Evolutionary conservation across 1,140 invertebrate species (phyloP).

Genomic region (Maniola jurtina): DNA sequence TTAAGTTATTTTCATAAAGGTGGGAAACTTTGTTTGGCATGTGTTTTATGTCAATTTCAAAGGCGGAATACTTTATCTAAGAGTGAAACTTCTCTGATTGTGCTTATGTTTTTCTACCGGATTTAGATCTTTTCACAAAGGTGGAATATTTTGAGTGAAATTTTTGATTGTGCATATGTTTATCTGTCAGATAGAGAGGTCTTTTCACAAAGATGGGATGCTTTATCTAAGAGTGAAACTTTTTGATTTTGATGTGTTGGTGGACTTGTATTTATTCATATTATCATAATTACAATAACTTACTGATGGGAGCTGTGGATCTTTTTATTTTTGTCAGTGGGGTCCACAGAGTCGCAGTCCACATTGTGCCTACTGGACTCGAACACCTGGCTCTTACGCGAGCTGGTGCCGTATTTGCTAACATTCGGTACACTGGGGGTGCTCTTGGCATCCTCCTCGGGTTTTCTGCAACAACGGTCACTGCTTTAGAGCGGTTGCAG

Average conservation of each 20-base stretch:
- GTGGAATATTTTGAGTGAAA: neutral
- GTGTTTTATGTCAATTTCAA: too few species aligned
- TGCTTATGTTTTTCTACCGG: too few species aligned
- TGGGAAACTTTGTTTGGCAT: too few species aligned
- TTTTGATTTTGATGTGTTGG: conserved; percentile 1
- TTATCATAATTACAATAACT: conserved; percentile 36
- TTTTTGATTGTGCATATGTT: neutral
- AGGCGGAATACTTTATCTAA: too few species aligned
- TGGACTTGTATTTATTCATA: conserved; percentile 2
- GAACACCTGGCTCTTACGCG: conserved; percentile 75
- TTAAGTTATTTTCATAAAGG: too few species aligned
- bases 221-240: too few species aligned
- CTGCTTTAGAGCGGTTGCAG: conserved; percentile 33
- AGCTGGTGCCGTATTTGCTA: conserved; percentile 68
- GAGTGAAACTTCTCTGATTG: too few species aligned
- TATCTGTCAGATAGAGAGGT: neutral
- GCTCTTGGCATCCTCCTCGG: conserved; percentile 72
- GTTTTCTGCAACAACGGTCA: conserved; percentile 71
- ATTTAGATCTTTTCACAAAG: too few species aligned
- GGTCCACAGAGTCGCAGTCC: conserved; percentile 62
- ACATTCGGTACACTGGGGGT: conserved; percentile 63
- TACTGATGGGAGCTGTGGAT: conserved; percentile 60
- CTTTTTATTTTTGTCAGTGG: conserved; percentile 72
- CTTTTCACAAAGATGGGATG: too few species aligned
- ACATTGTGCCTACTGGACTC: conserved; percentile 69